phyloP scores from a whole-genome alignment of 2,888 invertebrate genomes.

The Pyrochroa serraticornis region DNA sequence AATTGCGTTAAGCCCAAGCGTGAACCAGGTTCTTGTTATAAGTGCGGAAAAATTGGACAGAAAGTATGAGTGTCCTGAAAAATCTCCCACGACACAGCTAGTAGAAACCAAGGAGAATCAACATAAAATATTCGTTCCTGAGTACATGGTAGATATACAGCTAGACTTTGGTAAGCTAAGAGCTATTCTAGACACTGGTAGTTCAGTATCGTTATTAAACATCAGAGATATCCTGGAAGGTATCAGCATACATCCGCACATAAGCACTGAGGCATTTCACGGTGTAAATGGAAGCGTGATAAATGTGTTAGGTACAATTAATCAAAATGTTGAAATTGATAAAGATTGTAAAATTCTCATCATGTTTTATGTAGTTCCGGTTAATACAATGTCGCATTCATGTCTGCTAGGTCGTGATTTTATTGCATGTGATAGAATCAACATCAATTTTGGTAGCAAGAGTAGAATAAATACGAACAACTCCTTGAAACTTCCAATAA shows the following conservation, averaged over 20 bases:
- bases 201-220: slow-evolving; percentile 7
- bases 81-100: background rate
- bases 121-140: background rate
- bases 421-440: background rate
- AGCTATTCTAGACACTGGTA: slow-evolving; percentile 20
- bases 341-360: background rate
- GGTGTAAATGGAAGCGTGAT: background rate
- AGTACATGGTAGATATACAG: background rate
- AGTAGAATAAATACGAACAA: too few relatives aligned
- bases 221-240: background rate
- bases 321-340: background rate
- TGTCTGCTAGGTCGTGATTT: slow-evolving; percentile 14
- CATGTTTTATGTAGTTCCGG: slow-evolving; percentile 10
- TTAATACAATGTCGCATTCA: background rate
- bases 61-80: slow-evolving; percentile 11
- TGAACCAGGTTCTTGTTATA: slow-evolving; percentile 24
- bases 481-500: too few relatives aligned
- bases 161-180: background rate
- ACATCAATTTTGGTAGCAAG: background rate
- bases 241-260: background rate
- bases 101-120: too few relatives aligned
- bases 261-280: background rate
- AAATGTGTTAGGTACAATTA: background rate
- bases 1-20: slow-evolving; percentile 22
- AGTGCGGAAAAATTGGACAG: slow-evolving; percentile 22